phyloP scores from a whole-genome alignment of 2,888 invertebrate species.

The Scaptomyza flava region DNA sequence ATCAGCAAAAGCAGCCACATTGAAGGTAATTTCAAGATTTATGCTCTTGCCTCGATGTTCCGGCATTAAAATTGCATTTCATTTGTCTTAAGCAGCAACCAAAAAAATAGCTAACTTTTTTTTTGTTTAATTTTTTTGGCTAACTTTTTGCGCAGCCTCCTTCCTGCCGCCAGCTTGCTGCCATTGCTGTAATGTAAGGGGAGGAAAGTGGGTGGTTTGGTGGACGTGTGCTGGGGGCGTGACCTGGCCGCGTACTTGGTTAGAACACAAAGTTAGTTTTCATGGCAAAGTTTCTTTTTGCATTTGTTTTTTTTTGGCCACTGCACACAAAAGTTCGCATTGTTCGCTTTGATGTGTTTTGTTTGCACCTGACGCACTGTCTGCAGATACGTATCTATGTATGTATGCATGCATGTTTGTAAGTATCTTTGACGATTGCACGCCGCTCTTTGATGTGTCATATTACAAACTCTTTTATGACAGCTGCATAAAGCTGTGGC shows the following conservation, averaged over 20 bases:
- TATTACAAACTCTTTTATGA: slow-evolving; percentile 34
- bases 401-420: background rate
- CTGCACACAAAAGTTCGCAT: slow-evolving; percentile 32
- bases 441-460: slow-evolving; percentile 17
- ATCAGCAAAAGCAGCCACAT: slow-evolving; percentile 4
- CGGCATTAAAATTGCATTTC: slow-evolving; percentile 59
- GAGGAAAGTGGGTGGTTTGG: no score
- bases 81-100: slow-evolving; percentile 25
- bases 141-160: slow-evolving; percentile 20
- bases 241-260: slow-evolving; percentile 15
- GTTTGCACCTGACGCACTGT: slow-evolving; percentile 34
- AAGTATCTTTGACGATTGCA: slow-evolving; percentile 18
- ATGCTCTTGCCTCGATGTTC: slow-evolving; percentile 30
- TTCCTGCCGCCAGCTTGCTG: slow-evolving; percentile 17
- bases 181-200: slow-evolving; percentile 28
- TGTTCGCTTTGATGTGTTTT: slow-evolving; percentile 40
- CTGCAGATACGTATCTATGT: background rate
- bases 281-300: slow-evolving; percentile 17
- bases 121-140: slow-evolving; percentile 27
- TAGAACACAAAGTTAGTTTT: slow-evolving; percentile 50
- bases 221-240: slow-evolving; percentile 28
- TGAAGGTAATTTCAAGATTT: slow-evolving; percentile 55
- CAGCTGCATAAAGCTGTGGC: background rate
- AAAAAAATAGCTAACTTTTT: slow-evolving; percentile 12
- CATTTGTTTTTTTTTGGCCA: background rate